Base-by-base conservation (phyloP, 92 coral and sea anemone genomes). In the Porites rus region DNA sequence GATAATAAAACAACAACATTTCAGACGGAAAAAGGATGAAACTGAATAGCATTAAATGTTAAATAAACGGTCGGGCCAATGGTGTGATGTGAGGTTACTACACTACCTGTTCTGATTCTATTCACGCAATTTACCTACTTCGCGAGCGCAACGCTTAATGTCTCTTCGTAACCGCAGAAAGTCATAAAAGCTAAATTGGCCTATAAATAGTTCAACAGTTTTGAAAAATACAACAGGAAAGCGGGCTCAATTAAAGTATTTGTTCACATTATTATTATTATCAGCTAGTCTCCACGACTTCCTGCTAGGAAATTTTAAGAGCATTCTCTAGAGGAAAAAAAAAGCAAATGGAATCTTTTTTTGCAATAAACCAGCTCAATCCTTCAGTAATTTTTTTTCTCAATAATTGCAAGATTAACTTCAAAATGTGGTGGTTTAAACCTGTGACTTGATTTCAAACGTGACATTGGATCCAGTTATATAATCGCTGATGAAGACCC, bases 111-210 rank as follows among this genome's bases (percentile, higher is more conserved):
- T 58, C 77, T 50, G 4, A 71, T 66, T 54, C 56, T 18, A 28
- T 59, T 7, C 60, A 80, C 67, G 76, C 76, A 17, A 22, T 24
- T 52, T 77, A 59, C n/a, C 24, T 18, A 16, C 5, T 78, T 72
- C 71, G 46, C 46, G 46, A 77, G 59, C 86, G 86, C 86, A 19
- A 58, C 58, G 59, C 21, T 59, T 61, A 46, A 21, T 58, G 69
- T 51, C 59, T 70, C 46, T 22, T 61, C 16, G 16, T 10, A 64
- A 78, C 83, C 60, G 58, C 83, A 63, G 19, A 56, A 69, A 43
- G 77, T 12, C 77, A 81, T 69, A 81, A 81, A 80, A 68, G n/a
- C 6, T 68, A 53, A 80, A 81, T 53, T 58, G 86, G 13, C 56
- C 77, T 71, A 81, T 81, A 66, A 81, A 50, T 24, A 31, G 69